phyloP scores from a whole-genome alignment of 1,140 invertebrate species.

The Lutraria rhynchaena region DNA sequence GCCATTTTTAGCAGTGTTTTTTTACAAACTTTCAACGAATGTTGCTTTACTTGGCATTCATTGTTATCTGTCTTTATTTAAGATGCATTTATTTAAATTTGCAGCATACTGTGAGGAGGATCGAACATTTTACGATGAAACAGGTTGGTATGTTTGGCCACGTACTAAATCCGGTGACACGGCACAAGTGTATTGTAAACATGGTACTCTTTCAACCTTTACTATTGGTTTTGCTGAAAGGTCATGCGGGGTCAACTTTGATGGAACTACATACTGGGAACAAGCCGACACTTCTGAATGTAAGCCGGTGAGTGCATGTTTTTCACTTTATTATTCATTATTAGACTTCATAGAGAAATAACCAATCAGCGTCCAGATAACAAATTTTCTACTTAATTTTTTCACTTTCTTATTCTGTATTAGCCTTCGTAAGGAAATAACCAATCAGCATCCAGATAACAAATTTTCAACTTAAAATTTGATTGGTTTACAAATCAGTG shows the following conservation, averaged over 20 bases:
- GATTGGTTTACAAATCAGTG: too few relatives aligned
- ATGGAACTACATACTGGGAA: conserved; percentile 39
- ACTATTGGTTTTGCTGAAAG: conserved; percentile 12
- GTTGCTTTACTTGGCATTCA: neutral
- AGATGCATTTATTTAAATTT: neutral
- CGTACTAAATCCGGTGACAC: conserved; percentile 29
- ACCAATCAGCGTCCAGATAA: too few relatives aligned
- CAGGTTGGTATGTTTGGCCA: conserved; percentile 40
- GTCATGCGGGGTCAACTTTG: neutral
- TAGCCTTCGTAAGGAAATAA: too few relatives aligned
- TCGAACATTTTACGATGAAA: conserved; percentile 19
- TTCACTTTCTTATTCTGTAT: too few relatives aligned
- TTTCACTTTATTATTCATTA: too few relatives aligned
- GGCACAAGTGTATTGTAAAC: neutral
- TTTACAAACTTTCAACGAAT: neutral
- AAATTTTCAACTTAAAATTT: too few relatives aligned
- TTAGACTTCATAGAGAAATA: too few relatives aligned
- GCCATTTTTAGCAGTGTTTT: too few relatives aligned
- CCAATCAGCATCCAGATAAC: too few relatives aligned
- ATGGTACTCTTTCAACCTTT: neutral
- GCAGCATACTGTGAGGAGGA: conserved; percentile 42
- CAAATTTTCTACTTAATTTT: too few relatives aligned
- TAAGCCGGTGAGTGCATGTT: conserved; percentile 33
- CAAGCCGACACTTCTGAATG: conserved; percentile 16
- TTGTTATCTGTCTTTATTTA: too few relatives aligned